These are phyloP conservation scores for Pocillopora grandis DNA, from an alignment of 92 coral and sea anemone species.

Conservation along the genomic window DNA sequence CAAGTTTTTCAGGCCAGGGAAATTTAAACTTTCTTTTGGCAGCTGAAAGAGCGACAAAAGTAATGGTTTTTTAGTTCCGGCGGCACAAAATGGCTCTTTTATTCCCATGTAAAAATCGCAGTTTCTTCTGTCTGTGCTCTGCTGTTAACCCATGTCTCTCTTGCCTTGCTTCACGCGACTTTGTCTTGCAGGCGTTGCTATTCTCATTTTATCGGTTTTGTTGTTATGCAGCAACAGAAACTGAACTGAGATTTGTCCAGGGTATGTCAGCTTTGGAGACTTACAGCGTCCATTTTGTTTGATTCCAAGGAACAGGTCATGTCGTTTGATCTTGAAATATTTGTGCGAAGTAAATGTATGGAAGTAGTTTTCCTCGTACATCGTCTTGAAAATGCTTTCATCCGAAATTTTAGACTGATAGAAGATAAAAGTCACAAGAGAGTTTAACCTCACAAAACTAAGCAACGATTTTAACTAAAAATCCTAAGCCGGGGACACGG, in stretches of 20 bases:
- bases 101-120: neutral
- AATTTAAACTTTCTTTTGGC: too few relatives aligned
- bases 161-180: slow-evolving; percentile 13
- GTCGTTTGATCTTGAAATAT: slow-evolving; percentile 59
- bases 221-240: slow-evolving; percentile 46
- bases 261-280: slow-evolving; percentile 65
- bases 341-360: slow-evolving; percentile 88
- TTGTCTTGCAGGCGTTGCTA: slow-evolving; percentile 8
- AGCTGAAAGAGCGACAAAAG: too few relatives aligned
- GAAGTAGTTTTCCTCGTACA: slow-evolving; percentile 67
- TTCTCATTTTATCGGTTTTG: slow-evolving; percentile 14
- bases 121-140: neutral
- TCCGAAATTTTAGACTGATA: slow-evolving; percentile 43
- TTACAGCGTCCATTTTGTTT: slow-evolving; percentile 77
- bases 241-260: slow-evolving; percentile 80
- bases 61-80: too few relatives aligned
- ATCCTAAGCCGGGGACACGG: too few relatives aligned
- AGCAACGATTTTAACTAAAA: too few relatives aligned
- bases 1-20: too few relatives aligned
- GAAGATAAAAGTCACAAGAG: neutral
- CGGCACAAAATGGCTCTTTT: neutral
- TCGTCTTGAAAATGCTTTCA: slow-evolving; percentile 75
- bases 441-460: too few relatives aligned
- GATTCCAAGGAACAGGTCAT: slow-evolving; percentile 82
- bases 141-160: slow-evolving; percentile 11